Evolutionary conservation across 2,797 vertebrate species (phyloP).

Genomic region (Aplochiton taeniatus): DNA sequence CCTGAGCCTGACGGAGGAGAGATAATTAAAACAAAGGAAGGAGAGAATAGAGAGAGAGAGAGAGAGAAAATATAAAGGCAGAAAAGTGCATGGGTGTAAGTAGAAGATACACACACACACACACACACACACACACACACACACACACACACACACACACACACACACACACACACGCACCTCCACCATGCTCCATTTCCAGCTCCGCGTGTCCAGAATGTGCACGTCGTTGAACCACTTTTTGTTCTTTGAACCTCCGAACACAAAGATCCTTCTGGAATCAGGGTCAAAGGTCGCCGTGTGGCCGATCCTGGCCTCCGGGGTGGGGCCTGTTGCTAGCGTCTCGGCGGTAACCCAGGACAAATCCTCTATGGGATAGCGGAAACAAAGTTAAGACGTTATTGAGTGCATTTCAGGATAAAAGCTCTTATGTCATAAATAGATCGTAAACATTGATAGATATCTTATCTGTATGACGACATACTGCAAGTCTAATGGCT

Average conservation of each 20-base stretch:
- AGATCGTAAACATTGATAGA: too few relatives aligned
- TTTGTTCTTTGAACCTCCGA: constrained; percentile 80
- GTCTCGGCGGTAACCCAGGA: constrained; percentile 78
- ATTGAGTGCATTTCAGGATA: too few relatives aligned
- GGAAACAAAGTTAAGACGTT: constrained; percentile 13
- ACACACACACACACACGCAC: constrained; percentile 38
- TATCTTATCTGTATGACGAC: too few relatives aligned
- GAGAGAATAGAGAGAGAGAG: background rate
- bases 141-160: constrained; percentile 1
- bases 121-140: background rate
- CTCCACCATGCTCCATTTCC: constrained; percentile 81
- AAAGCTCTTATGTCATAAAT: too few relatives aligned
- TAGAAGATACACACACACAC: background rate
- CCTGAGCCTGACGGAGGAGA: constrained; percentile 67
- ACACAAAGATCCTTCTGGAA: constrained; percentile 77
- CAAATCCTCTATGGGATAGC: constrained; percentile 67
- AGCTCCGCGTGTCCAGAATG: constrained; percentile 81
- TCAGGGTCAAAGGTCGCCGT: constrained; percentile 74
- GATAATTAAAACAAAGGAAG: background rate
- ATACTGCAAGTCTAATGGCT: too few relatives aligned
- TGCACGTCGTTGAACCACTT: constrained; percentile 82
- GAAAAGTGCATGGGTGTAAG: background rate
- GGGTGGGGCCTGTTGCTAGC: constrained; percentile 75
- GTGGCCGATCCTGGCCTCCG: constrained; percentile 79
- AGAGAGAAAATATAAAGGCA: background rate